phyloP scores from a whole-genome alignment of 37 sponge, comb jelly and placozoan species.

The Tethya wilhelma region DNA sequence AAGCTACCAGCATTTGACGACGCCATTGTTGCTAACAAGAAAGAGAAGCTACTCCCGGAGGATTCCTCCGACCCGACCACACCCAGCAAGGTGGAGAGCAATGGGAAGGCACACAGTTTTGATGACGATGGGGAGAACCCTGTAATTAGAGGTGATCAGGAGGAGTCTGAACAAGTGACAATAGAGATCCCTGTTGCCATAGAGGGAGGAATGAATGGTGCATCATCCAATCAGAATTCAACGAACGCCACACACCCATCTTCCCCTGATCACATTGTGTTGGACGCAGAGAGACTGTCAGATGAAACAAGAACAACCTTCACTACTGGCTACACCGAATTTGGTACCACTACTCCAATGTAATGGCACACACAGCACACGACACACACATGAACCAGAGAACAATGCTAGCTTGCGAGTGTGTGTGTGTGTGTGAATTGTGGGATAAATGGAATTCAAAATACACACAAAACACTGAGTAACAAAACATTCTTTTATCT shows the following conservation, averaged over 20 bases:
- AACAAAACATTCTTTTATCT: too few relatives aligned
- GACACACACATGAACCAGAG: too few relatives aligned
- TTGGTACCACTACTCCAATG: background rate
- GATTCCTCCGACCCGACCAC: background rate
- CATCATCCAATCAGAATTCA: background rate
- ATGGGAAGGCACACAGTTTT: background rate
- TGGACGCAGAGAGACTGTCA: background rate
- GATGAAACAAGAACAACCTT: conserved; percentile 12
- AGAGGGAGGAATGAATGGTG: background rate
- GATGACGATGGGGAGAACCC: background rate
- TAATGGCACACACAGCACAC: too few relatives aligned
- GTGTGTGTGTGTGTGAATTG: background rate
- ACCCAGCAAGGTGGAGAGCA: background rate
- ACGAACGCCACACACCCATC: background rate
- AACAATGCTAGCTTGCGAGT: background rate
- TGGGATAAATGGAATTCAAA: background rate
- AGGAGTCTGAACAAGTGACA: background rate
- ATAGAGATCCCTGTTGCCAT: background rate
- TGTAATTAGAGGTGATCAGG: background rate
- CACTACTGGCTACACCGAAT: conserved; percentile 14
- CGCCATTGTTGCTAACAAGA: background rate
- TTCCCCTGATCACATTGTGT: too few relatives aligned
- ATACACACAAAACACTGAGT: background rate
- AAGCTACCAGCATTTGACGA: conserved; percentile 50
- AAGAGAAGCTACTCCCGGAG: background rate